Percentiles rank a stretch among this genome's conserved stretches.
These are phyloP conservation scores for Drosophila takahashii DNA, from an alignment of 1,140 invertebrate species.

Conservation along the genomic window DNA sequence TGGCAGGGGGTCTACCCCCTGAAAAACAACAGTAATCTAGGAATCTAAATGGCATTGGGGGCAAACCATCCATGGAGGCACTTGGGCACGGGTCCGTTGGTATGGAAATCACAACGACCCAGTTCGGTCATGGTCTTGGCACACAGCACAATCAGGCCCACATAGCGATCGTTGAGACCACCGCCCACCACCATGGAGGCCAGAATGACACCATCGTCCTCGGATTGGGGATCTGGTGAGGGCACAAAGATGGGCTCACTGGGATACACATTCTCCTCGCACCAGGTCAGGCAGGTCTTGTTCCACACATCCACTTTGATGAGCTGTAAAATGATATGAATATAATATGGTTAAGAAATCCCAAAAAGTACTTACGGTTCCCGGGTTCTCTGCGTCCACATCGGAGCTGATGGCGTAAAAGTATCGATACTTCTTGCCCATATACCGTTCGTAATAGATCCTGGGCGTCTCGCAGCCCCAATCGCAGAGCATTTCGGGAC, in stretches of 20 bases:
- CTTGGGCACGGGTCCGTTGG: constrained; percentile 90
- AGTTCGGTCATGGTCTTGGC: constrained; percentile 89
- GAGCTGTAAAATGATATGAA: constrained; percentile 85
- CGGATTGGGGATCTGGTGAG: constrained; percentile 89
- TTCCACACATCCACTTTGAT: constrained; percentile 91
- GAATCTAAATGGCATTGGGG: constrained; percentile 60
- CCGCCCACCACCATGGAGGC: constrained; percentile 89
- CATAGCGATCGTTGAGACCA: constrained; percentile 86
- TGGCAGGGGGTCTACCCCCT: background rate
- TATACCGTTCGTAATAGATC: constrained; percentile 88
- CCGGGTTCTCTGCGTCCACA: constrained; percentile 92
- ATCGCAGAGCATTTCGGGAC: constrained; percentile 89
- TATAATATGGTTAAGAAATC: background rate
- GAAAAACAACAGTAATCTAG: background rate
- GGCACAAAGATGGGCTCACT: constrained; percentile 95
- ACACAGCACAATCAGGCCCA: constrained; percentile 89
- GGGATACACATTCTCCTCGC: constrained; percentile 90
- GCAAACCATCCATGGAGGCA: constrained; percentile 93
- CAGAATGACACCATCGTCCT: constrained; percentile 91
- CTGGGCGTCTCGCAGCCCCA: constrained; percentile 93
- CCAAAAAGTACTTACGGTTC: constrained; percentile 87
- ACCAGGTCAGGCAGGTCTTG: constrained; percentile 89
- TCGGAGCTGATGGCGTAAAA: constrained; percentile 96
- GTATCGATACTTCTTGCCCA: constrained; percentile 90
- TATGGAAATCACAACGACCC: constrained; percentile 88